Evolutionary conservation across 2,797 vertebrate genomes (phyloP), one percentile per base, ranked within the genome.

Genomic region (Sphaeramia orbicularis): DNA sequence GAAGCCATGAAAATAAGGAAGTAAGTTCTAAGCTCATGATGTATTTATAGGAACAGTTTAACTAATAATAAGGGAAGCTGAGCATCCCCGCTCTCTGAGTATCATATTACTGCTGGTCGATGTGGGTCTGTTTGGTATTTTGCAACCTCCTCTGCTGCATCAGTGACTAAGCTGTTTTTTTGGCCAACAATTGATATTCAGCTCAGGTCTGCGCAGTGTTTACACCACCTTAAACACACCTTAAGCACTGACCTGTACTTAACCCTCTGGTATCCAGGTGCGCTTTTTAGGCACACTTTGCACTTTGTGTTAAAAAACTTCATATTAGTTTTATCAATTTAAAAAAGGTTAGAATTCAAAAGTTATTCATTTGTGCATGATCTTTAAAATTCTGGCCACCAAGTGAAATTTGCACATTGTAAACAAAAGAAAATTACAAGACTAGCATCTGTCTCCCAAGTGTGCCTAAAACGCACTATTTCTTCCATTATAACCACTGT

Each of bases 1-100:
- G 96, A 97, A 71, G 98, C 98, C 85, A 99, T 99, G 98, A 96
- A 92, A 86, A 99, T 99, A 83, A 95, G 97, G 74, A 99, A 95
- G 98, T 99, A 83, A 94, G 97, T 92, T 36, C 11, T 36, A 12
- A 24, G 12, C 14, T 8, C 38, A 45, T 15, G 1, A 10, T 38
- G 7, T 4, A 0, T 14, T 30, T 4, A 12, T 1, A 19, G 36
- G 7, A 32, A 27, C 45, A 14, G 58, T 43, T 10, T 14, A 12
- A 40, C 9, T n/a, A 5, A 14, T 6, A 47, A 19, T 30, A 8
- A 53, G n/a, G 16, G 52, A 43, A 35, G 13, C n/a, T n/a, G 4
- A 21, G 35, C 44, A 55, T 71, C 51, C 19, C 5, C 7, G 0
- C 41, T n/a, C 4, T 37, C 16, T 50, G 19, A 19, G 59, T 37